These are phyloP conservation scores for Zaprionus bogoriensis DNA, from an alignment of 2,888 invertebrate genomes.

Conservation along the genomic window DNA sequence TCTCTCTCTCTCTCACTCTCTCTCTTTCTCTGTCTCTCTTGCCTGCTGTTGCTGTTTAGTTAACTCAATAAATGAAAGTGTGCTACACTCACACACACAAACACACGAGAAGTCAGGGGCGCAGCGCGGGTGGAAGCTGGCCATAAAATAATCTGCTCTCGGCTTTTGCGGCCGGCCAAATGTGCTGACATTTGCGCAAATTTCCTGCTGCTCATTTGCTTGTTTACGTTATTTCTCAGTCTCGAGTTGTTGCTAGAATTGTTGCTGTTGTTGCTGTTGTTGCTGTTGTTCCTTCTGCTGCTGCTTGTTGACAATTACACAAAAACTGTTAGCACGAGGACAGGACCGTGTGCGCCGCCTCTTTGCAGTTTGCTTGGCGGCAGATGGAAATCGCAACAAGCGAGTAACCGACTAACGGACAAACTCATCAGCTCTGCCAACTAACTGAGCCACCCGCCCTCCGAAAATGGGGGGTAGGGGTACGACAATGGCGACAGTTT, in stretches of 20 bases:
- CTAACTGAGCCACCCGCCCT: neutral
- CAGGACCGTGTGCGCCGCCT: conserved; percentile 40
- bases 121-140: neutral
- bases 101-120: neutral
- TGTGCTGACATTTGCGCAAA: conserved; percentile 69
- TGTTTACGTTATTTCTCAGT: conserved; percentile 70
- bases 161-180: conserved; percentile 43
- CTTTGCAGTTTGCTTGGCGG: neutral
- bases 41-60: conserved; percentile 59
- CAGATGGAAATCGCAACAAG: conserved; percentile 28
- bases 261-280: conserved; percentile 22
- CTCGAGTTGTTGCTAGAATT: conserved; percentile 29
- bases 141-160: conserved; percentile 61
- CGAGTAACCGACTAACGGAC: neutral
- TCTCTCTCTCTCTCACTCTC: too few species aligned
- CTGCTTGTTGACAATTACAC: conserved; percentile 70
- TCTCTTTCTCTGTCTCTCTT: too few species aligned
- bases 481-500: conserved; percentile 66
- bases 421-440: neutral
- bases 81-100: conserved; percentile 12
- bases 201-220: conserved; percentile 64
- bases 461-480: neutral
- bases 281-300: conserved; percentile 17
- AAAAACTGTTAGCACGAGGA: conserved; percentile 73
- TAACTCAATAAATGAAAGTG: conserved; percentile 72